Conservation (phyloP, 2,888 invertebrate genomes). For the Cheilosia vernalis region DNA sequence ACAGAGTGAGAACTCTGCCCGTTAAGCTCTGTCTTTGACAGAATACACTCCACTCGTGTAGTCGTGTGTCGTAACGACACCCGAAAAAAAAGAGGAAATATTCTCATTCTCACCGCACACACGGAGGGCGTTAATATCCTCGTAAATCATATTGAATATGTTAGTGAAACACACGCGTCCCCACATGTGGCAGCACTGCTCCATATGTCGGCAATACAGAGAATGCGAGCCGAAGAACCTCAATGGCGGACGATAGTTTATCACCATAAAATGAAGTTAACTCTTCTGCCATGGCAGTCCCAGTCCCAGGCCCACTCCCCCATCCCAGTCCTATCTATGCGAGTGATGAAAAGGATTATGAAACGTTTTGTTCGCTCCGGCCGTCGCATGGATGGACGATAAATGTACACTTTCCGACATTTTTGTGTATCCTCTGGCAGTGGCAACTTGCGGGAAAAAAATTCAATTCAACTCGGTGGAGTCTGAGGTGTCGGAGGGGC, state of each 20-base stretch:
- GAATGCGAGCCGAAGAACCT: slow-evolving; percentile 1
- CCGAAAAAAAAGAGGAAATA: slow-evolving; percentile 23
- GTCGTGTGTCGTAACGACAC: not conserved
- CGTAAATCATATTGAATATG: slow-evolving; percentile 69
- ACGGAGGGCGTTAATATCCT: slow-evolving; percentile 56
- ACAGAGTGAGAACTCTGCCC: slow-evolving; percentile 3
- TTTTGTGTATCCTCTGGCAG: slow-evolving; percentile 27
- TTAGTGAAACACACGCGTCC: slow-evolving; percentile 46
- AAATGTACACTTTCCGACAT: slow-evolving; percentile 43
- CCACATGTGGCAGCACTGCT: slow-evolving; percentile 21
- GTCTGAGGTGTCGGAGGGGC: not conserved
- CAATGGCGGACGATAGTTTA: slow-evolving; percentile 53
- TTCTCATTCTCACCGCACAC: slow-evolving; percentile 33
- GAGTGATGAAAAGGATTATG: slow-evolving; percentile 57
- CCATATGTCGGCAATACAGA: not conserved
- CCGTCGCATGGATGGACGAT: slow-evolving; percentile 31
- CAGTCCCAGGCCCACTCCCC: too few relatives aligned
- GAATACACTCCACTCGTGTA: slow-evolving; percentile 1
- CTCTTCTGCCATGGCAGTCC: slow-evolving; percentile 33
- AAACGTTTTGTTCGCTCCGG: slow-evolving; percentile 13
- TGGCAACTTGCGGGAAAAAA: slow-evolving; percentile 47
- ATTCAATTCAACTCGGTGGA: slow-evolving; percentile 39
- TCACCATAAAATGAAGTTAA: slow-evolving; percentile 64
- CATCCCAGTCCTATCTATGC: not conserved
- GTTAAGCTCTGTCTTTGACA: slow-evolving; percentile 36